A percentile compares a stretch with the other conserved stretches of the same genome.
phyloP scores from a whole-genome alignment of 1,140 invertebrate species.

The Caenorhabditis inopinata region DNA sequence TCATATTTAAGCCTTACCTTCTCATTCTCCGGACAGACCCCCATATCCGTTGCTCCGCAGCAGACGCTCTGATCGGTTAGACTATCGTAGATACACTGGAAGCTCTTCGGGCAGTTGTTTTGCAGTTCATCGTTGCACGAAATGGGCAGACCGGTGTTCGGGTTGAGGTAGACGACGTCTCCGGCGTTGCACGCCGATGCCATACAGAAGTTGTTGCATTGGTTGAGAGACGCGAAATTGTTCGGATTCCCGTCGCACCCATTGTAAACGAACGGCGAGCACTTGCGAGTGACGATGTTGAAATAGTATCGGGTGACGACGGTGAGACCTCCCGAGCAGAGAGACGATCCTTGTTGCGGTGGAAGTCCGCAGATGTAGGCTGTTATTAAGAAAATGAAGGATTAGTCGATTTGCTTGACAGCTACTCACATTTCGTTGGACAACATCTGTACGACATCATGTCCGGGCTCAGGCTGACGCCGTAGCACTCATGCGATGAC shows the following conservation, averaged over 20 bases:
- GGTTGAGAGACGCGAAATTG: conserved; percentile 44
- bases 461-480: conserved; percentile 41
- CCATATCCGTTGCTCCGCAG: conserved; percentile 50
- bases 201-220: conserved; percentile 51
- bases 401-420: too few relatives aligned
- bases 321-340: conserved; percentile 44
- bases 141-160: conserved; percentile 43
- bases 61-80: conserved; percentile 49
- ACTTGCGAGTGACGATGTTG: conserved; percentile 49
- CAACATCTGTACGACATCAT: conserved; percentile 46
- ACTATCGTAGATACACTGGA: conserved; percentile 47
- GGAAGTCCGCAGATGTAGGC: conserved; percentile 50
- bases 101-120: conserved; percentile 52
- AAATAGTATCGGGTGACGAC: conserved; percentile 50
- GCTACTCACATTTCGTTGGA: conserved; percentile 45
- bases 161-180: conserved; percentile 49
- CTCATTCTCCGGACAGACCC: conserved; percentile 46
- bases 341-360: conserved; percentile 48
- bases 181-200: conserved; percentile 47
- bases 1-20: conserved; percentile 37
- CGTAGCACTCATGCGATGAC: conserved; percentile 46
- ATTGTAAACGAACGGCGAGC: conserved; percentile 47
- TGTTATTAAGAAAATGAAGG: conserved; percentile 16
- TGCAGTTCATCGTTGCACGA: conserved; percentile 48
- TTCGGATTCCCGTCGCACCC: conserved; percentile 49